A percentile compares a stretch with the other conserved stretches of the same genome.
Evolutionary conservation across 2,113 vertebrate genomes (phyloP).

Genomic region (Alosa alosa): DNA sequence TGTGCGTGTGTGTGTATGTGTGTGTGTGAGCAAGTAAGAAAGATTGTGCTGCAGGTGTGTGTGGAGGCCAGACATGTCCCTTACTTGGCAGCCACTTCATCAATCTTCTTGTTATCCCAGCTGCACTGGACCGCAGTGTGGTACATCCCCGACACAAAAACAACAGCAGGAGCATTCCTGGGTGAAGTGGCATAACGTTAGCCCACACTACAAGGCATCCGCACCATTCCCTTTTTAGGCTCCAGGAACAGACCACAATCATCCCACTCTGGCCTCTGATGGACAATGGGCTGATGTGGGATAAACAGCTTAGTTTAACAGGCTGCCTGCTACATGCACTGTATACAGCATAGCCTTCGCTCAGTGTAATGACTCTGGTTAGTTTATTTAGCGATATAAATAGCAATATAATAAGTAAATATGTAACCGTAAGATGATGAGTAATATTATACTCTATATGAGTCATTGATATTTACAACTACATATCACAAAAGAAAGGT

Average conservation of each 20-base stretch:
- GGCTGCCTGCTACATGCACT: too few relatives aligned
- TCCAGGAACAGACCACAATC: constrained; percentile 17
- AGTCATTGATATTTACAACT: too few relatives aligned
- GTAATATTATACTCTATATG: too few relatives aligned
- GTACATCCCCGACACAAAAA: constrained; percentile 28
- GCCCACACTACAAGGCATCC: constrained; percentile 31
- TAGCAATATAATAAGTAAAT: too few relatives aligned
- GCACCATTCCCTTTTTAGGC: constrained; percentile 40
- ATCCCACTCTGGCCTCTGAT: background rate
- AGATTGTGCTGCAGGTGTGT: background rate
- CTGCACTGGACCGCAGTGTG: constrained; percentile 31
- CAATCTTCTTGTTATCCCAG: constrained; percentile 44
- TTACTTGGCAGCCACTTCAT: constrained; percentile 40
- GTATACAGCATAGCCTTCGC: too few relatives aligned
- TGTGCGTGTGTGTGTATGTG: background rate
- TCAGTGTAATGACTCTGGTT: too few relatives aligned
- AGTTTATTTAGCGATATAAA: too few relatives aligned
- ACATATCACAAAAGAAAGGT: too few relatives aligned
- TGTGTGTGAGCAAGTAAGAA: constrained; percentile 23
- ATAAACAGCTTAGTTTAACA: background rate
- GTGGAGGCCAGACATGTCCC: constrained; percentile 26
- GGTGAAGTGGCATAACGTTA: constrained; percentile 28
- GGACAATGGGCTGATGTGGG: background rate
- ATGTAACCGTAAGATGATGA: too few relatives aligned
- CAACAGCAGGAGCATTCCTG: constrained; percentile 45